Evolutionary conservation across 2,888 invertebrate genomes (phyloP).

Genomic region (Lycophotia porphyrea): DNA sequence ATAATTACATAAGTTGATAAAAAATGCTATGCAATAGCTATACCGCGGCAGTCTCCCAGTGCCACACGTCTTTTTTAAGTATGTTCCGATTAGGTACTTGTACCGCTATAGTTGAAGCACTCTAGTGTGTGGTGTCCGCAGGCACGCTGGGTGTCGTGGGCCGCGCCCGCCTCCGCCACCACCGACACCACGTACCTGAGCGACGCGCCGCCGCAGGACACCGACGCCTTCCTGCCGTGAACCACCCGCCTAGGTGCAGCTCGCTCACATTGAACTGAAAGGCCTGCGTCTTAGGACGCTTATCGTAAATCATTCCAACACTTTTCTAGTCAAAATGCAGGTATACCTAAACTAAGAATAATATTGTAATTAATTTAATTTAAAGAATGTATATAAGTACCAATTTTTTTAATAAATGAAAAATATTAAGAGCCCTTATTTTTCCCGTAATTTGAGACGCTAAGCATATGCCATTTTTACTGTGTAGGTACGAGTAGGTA

Average conservation of each 20-base stretch:
- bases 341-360: conserved; percentile 41
- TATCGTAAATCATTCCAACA: conserved; percentile 62
- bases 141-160: conserved; percentile 83
- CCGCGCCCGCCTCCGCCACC: conserved; percentile 77
- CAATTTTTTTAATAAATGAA: conserved; percentile 19
- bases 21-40: too few species aligned
- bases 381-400: conserved; percentile 24
- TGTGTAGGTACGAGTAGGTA: too few species aligned
- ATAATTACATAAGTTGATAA: too few species aligned
- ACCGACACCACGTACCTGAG: conserved; percentile 83
- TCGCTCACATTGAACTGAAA: neutral
- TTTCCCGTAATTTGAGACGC: neutral
- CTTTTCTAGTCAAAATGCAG: conserved; percentile 67
- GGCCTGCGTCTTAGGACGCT: neutral
- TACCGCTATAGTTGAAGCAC: neutral
- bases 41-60: too few species aligned
- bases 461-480: too few species aligned
- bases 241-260: neutral
- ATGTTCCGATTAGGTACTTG: neutral
- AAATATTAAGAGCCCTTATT: neutral
- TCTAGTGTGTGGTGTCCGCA: conserved; percentile 47
- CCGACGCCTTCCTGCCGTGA: conserved; percentile 72
- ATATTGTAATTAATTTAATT: conserved; percentile 22
- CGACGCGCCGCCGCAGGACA: conserved; percentile 74
- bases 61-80: too few species aligned